These are phyloP conservation scores for Poecilobothrus nobilitatus DNA, from an alignment of 2,888 invertebrate species.

Conservation along the genomic window DNA sequence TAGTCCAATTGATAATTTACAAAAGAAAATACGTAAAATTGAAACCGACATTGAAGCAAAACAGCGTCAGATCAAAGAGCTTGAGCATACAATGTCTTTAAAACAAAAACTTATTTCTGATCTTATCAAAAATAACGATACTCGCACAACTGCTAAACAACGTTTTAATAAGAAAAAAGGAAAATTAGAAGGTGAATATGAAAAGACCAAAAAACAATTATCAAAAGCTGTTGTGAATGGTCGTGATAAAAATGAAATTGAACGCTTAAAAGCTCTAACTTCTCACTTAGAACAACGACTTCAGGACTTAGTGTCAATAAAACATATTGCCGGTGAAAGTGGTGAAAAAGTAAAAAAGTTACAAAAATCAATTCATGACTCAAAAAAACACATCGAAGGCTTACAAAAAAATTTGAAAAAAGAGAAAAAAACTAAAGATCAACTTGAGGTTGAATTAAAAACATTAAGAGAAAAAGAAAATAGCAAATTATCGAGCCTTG, in stretches of 20 bases:
- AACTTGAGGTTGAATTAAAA: conserved; percentile 57
- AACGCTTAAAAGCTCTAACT: conserved; percentile 44
- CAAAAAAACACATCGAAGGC: conserved; percentile 67
- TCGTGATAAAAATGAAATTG: conserved; percentile 41
- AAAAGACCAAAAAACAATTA: conserved; percentile 50
- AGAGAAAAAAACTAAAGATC: conserved; percentile 62
- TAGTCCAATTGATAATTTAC: conserved; percentile 35
- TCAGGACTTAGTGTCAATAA: conserved; percentile 48
- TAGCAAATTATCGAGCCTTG: conserved; percentile 29
- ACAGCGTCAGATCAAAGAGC: conserved; percentile 61
- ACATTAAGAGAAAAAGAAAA: conserved; percentile 46
- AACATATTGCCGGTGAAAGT: conserved; percentile 54
- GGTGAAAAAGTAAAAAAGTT: conserved; percentile 60
- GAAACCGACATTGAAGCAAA: conserved; percentile 54
- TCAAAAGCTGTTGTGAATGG: conserved; percentile 47
- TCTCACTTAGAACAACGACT: conserved; percentile 47
- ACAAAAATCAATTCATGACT: conserved; percentile 62
- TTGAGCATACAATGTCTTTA: conserved; percentile 58
- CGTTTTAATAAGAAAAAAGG: conserved; percentile 56
- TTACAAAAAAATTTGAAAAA: conserved; percentile 63
- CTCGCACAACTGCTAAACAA: conserved; percentile 50
- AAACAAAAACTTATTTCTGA: conserved; percentile 69
- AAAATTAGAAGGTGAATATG: conserved; percentile 53
- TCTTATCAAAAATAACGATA: conserved; percentile 51
- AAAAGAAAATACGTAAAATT: conserved; percentile 40